A percentile compares a stretch with the other conserved stretches of the same genome.
These are phyloP conservation scores for Drosophila malerkotliana DNA, from an alignment of 1,140 invertebrate species.

Conservation along the genomic window DNA sequence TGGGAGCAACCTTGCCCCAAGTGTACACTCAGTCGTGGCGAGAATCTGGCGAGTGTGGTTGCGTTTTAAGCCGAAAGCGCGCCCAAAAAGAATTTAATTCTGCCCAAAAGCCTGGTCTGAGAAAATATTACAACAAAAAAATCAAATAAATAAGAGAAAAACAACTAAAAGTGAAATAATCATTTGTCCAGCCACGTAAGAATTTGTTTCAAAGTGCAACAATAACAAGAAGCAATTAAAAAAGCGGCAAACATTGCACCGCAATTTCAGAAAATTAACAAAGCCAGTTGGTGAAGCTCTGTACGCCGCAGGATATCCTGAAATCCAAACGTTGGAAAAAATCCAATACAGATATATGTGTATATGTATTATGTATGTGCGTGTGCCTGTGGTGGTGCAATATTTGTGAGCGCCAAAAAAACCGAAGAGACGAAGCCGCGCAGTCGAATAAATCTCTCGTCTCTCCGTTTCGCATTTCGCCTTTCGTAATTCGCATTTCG, in stretches of 20 bases:
- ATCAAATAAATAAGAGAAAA: constrained; percentile 10
- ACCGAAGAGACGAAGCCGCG: constrained; percentile 67
- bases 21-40: constrained; percentile 59
- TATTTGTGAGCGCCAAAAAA: constrained; percentile 75
- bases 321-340: constrained; percentile 68
- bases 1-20: constrained; percentile 11
- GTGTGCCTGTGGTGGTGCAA: constrained; percentile 40
- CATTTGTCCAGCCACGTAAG: background rate
- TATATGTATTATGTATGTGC: constrained; percentile 39
- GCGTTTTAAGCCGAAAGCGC: constrained; percentile 48
- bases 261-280: constrained; percentile 30
- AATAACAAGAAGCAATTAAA: background rate
- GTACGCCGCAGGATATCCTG: constrained; percentile 58
- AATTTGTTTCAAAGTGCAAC: constrained; percentile 11
- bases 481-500: constrained; percentile 26
- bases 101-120: constrained; percentile 27
- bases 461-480: constrained; percentile 36
- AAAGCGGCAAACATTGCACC: background rate
- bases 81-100: constrained; percentile 33
- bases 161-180: constrained; percentile 22
- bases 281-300: constrained; percentile 55
- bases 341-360: constrained; percentile 48
- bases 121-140: constrained; percentile 15
- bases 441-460: constrained; percentile 70
- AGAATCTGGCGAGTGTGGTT: constrained; percentile 70